These are phyloP conservation scores for Esox masquinongy DNA, from an alignment of 2,797 vertebrate species.

Conservation along the genomic window DNA sequence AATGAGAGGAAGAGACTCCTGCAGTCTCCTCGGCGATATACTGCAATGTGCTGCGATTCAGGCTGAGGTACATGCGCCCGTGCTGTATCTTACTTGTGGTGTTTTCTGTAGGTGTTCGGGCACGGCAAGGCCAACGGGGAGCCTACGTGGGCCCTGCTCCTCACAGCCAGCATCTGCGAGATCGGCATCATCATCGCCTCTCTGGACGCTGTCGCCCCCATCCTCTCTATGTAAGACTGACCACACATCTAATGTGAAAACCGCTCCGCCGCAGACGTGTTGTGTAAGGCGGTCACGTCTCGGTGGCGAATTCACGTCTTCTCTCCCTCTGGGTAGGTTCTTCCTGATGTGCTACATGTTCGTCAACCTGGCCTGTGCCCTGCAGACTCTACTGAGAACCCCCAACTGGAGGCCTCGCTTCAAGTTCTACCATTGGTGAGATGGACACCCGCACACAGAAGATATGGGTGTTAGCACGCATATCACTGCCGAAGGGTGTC, in stretches of 20 bases:
- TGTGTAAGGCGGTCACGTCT: not conserved
- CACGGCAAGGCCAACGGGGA: conserved; percentile 96
- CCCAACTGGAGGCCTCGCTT: conserved; percentile 99
- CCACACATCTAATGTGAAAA: not conserved
- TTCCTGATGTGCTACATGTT: conserved; percentile 99
- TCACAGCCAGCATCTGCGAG: conserved; percentile 95
- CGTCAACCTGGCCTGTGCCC: conserved; percentile 94
- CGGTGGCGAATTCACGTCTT: not conserved
- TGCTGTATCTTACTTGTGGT: conserved; percentile 5
- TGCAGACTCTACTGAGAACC: conserved; percentile 94
- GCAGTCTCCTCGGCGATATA: not conserved
- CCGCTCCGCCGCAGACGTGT: not conserved
- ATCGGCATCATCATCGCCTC: conserved; percentile 98
- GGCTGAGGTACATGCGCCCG: not conserved
- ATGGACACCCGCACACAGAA: not conserved
- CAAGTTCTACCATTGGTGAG: conserved; percentile 96
- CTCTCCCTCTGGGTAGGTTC: conserved; percentile 80
- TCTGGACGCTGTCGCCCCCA: conserved; percentile 94
- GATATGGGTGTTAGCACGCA: no score
- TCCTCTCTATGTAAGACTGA: conserved; percentile 92
- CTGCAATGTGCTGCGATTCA: not conserved
- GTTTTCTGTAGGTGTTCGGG: conserved; percentile 86
- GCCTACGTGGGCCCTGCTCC: conserved; percentile 95
- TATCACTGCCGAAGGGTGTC: not conserved
- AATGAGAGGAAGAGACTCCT: conserved; percentile 1